A percentile compares a stretch with the other conserved stretches of the same genome.
Evolutionary conservation across 2,797 vertebrate genomes (phyloP).

Genomic region (Nyctalus aviator): DNA sequence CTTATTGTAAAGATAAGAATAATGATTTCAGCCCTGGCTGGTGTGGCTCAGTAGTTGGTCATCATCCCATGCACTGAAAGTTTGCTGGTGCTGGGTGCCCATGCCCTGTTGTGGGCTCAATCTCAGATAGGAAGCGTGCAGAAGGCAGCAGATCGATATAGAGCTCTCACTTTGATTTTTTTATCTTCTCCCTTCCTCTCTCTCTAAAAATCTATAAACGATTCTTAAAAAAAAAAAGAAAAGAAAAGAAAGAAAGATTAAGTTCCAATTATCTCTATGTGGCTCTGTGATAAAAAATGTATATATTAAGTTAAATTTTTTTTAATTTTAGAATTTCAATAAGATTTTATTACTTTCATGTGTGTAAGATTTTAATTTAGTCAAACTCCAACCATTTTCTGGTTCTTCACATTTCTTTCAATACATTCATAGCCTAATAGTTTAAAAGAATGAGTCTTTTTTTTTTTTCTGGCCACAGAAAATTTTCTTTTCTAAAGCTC

Average conservation of each 20-base stretch:
- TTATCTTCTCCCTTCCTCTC: too few species aligned
- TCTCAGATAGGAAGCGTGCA: background rate
- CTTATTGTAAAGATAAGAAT: background rate
- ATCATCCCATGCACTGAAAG: background rate
- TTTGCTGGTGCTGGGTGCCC: background rate
- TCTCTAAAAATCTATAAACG: too few species aligned
- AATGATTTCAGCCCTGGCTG: background rate
- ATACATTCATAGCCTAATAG: background rate
- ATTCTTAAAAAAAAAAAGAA: too few species aligned
- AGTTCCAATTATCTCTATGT: background rate
- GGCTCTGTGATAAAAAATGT: background rate
- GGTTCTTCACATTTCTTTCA: slow-evolving; percentile 36
- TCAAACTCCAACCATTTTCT: background rate
- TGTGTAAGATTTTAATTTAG: background rate
- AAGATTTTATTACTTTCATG: background rate
- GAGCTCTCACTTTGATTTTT: too few species aligned
- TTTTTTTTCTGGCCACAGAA: background rate
- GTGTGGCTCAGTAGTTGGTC: background rate
- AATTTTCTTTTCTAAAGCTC: background rate
- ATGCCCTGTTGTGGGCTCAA: background rate
- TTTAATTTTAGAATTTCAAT: background rate
- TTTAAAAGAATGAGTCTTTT: background rate
- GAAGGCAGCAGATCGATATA: background rate
- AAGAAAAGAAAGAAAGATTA: background rate
- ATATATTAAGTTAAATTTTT: background rate